A percentile compares a stretch with the other conserved stretches of the same genome.
Evolutionary conservation across 2,797 vertebrate species (phyloP).

Genomic region (Micrastur ruficollis): DNA sequence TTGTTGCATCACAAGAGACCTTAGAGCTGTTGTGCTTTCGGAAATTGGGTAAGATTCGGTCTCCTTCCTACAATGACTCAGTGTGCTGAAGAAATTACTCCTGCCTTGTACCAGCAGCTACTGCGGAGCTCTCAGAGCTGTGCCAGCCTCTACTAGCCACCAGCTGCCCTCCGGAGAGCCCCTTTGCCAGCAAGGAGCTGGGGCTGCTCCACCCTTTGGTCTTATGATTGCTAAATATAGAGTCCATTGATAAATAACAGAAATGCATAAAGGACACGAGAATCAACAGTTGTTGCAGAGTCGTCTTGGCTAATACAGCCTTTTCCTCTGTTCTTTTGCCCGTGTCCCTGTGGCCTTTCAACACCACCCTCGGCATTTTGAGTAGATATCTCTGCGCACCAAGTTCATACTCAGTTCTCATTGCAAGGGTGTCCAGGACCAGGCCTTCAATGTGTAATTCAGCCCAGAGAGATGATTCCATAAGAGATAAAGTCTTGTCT

Average conservation of each 20-base stretch:
- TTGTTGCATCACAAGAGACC: constrained; percentile 13
- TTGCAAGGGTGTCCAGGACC: background rate
- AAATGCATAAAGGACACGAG: background rate
- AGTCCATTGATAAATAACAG: constrained; percentile 13
- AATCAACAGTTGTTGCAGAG: background rate
- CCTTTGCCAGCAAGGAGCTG: background rate
- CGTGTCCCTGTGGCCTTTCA: background rate
- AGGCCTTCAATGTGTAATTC: background rate
- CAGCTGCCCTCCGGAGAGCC: background rate
- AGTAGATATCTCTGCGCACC: background rate
- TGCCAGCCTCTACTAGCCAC: constrained; percentile 5
- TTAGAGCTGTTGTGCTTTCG: constrained; percentile 10
- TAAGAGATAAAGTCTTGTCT: background rate
- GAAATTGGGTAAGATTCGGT: constrained; percentile 38
- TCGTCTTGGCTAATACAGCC: background rate
- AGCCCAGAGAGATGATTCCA: background rate
- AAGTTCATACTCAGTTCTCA: background rate
- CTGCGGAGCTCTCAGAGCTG: background rate
- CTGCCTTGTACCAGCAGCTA: background rate
- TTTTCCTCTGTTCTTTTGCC: background rate
- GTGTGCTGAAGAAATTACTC: constrained; percentile 10
- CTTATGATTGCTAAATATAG: constrained; percentile 7
- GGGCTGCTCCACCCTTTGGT: background rate
- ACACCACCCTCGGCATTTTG: background rate
- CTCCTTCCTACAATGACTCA: constrained; percentile 49